Conservation (phyloP, 2,888 invertebrate species). For the Agriotes lineatus region DNA sequence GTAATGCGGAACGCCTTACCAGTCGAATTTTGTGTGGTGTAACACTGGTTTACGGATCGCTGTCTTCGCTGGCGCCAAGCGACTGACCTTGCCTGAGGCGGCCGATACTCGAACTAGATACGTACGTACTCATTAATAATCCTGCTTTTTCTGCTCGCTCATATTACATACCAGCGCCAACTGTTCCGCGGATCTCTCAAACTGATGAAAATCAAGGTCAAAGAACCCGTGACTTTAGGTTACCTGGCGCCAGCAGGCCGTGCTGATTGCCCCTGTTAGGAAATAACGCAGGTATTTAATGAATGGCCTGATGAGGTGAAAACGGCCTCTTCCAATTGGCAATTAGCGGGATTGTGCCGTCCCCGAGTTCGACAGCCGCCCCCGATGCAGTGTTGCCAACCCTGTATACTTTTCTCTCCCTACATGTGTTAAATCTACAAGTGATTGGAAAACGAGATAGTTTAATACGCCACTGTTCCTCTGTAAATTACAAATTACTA, state of each 20-base stretch:
- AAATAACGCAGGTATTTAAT: constrained; percentile 33
- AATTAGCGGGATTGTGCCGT: constrained; percentile 21
- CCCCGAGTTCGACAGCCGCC: not conserved
- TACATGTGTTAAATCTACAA: no score
- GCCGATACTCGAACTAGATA: constrained; percentile 47
- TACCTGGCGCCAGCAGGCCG: constrained; percentile 41
- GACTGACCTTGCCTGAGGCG: constrained; percentile 48
- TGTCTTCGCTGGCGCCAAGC: constrained; percentile 44
- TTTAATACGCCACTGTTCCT: no score
- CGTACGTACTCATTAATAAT: constrained; percentile 42
- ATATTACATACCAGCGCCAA: constrained; percentile 29
- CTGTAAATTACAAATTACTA: no score
- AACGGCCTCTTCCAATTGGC: not conserved
- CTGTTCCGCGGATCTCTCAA: constrained; percentile 35
- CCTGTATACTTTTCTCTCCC: no score
- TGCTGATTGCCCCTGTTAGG: constrained; percentile 34
- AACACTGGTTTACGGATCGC: constrained; percentile 42
- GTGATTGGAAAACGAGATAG: no score
- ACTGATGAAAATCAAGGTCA: constrained; percentile 45
- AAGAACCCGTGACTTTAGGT: constrained; percentile 44
- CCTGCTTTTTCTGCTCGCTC: constrained; percentile 31
- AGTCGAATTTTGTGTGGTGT: constrained; percentile 37
- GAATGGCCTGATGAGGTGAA: constrained; percentile 16
- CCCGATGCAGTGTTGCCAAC: no score
- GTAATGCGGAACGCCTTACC: constrained; percentile 7